phyloP scores from a whole-genome alignment of 2,888 invertebrate species.

The Criorhina ranunculi region DNA sequence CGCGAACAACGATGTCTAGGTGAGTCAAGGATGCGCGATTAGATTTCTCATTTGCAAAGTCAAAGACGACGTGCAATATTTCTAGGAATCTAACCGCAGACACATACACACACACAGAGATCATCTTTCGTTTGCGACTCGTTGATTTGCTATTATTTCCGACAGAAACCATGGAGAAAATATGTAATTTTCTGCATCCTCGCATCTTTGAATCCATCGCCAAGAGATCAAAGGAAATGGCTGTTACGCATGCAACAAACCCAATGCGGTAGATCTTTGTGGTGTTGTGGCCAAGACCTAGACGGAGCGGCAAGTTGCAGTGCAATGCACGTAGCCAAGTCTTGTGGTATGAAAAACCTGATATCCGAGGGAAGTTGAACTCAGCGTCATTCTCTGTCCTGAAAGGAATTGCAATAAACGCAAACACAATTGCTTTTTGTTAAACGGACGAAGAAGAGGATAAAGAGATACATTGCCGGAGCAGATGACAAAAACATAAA shows the following conservation, averaged over 20 bases:
- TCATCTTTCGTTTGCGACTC: conserved; percentile 47
- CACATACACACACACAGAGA: conserved; percentile 1
- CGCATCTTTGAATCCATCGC: conserved; percentile 48
- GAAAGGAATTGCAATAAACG: conserved; percentile 28
- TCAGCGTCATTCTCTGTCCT: conserved; percentile 19
- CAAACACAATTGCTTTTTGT: conserved; percentile 47
- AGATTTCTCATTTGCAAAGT: conserved; percentile 34
- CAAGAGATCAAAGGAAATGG: conserved; percentile 57
- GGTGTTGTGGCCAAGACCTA: conserved; percentile 48
- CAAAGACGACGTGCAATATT: background rate
- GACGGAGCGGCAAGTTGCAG: conserved; percentile 44
- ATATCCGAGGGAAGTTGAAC: conserved; percentile 71
- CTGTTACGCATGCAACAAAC: conserved; percentile 57
- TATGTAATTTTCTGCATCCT: conserved; percentile 61
- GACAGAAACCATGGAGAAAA: conserved; percentile 50
- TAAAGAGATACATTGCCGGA: conserved; percentile 4
- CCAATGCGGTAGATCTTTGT: conserved; percentile 46
- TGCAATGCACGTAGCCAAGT: conserved; percentile 27
- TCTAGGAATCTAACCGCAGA: conserved; percentile 27
- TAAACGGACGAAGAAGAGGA: conserved; percentile 10
- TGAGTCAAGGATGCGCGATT: conserved; percentile 44
- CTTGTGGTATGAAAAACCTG: conserved; percentile 49
- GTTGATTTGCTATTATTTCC: conserved; percentile 51
- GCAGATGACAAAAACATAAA: conserved; percentile 28
- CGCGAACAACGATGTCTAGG: conserved; percentile 26